Evolutionary conservation across 1,140 invertebrate species (phyloP).

Genomic region (Patella vulgata): DNA sequence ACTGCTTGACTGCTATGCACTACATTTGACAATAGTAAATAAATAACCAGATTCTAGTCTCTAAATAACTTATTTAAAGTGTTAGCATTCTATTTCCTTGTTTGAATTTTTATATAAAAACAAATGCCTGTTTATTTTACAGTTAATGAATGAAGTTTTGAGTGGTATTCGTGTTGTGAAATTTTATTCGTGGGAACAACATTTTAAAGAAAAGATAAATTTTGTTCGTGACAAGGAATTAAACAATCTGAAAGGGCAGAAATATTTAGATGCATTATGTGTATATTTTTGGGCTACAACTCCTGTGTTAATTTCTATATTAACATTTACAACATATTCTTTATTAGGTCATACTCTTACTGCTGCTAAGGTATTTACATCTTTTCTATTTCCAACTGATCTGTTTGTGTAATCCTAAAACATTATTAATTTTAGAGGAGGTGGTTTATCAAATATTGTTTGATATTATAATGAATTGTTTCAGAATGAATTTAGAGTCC

Average conservation of each 20-base stretch:
- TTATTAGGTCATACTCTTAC: constrained; percentile 82
- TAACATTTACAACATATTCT: constrained; percentile 92
- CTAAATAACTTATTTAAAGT: too few species aligned
- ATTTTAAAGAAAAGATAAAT: constrained; percentile 79
- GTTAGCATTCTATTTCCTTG: too few species aligned
- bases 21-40: too few species aligned
- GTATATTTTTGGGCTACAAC: constrained; percentile 99
- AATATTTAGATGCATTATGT: constrained; percentile 98
- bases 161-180: constrained; percentile 90
- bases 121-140: too few species aligned
- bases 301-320: constrained; percentile 92
- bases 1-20: too few species aligned
- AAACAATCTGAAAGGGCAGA: constrained; percentile 73
- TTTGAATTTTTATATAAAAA: too few species aligned
- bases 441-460: too few species aligned
- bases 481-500: background rate
- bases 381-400: too few species aligned
- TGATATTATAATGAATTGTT: too few species aligned
- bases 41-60: too few species aligned
- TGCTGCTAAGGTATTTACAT: constrained; percentile 81
- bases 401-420: too few species aligned
- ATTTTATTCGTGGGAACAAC: constrained; percentile 91
- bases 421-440: too few species aligned
- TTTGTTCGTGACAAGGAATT: constrained; percentile 58
- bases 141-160: constrained; percentile 87